These are phyloP conservation scores for Podarcis raffonei DNA, from an alignment of 2,113 vertebrate genomes.

Conservation along the genomic window DNA sequence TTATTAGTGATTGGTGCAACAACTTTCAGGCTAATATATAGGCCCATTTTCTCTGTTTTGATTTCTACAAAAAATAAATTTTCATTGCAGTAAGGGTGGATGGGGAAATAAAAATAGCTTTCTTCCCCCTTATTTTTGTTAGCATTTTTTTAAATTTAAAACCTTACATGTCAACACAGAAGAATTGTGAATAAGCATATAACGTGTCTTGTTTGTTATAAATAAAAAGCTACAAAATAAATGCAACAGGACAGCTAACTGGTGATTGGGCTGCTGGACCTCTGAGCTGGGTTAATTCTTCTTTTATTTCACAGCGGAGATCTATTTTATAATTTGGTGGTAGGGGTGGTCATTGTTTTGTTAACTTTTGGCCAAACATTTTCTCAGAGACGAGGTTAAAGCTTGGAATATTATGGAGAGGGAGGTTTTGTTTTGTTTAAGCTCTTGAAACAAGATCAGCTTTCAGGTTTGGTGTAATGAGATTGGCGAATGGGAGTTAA, in stretches of 20 bases:
- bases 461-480: constrained; percentile 55
- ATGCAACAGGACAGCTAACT: background rate
- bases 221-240: background rate
- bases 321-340: background rate
- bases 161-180: no score
- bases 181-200: background rate
- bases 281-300: background rate
- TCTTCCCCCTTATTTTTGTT: no score
- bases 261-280: background rate
- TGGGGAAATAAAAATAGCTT: no score
- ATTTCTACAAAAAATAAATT: no score
- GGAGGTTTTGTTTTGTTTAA: constrained; percentile 56
- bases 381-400: constrained; percentile 40
- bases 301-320: background rate
- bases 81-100: no score
- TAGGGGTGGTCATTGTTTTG: background rate
- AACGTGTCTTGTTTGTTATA: background rate
- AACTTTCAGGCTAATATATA: no score
- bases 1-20: no score
- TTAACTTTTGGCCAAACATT: constrained; percentile 23
- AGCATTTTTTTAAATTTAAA: no score
- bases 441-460: constrained; percentile 16
- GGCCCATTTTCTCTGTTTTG: no score
- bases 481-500: constrained; percentile 21
- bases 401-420: constrained; percentile 44